phyloP scores from a whole-genome alignment of 2,797 vertebrate species.

The Acanthornis magna region DNA sequence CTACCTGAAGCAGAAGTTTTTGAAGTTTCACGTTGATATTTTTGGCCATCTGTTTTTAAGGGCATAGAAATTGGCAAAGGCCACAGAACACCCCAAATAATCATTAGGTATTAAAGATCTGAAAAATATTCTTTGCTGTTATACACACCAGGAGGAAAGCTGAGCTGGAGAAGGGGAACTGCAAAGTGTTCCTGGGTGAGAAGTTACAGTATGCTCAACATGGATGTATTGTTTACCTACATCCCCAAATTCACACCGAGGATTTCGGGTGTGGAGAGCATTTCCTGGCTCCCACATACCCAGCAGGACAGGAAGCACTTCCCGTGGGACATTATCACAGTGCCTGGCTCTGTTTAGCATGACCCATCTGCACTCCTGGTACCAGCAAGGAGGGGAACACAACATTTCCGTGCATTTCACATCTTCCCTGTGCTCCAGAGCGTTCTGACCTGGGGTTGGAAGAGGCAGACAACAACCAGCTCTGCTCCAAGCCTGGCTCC shows the following conservation, averaged over 20 bases:
- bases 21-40: not conserved
- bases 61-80: not conserved
- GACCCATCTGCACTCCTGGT: not conserved
- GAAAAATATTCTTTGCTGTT: not conserved
- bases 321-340: not conserved
- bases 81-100: not conserved
- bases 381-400: not conserved
- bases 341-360: fast-evolving
- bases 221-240: not conserved
- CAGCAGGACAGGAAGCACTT: not conserved
- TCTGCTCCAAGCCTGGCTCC: not conserved
- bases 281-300: not conserved
- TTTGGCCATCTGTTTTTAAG: not conserved
- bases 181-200: not conserved
- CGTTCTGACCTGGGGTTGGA: fast-evolving
- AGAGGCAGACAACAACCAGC: not conserved
- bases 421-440: not conserved
- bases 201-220: fast-evolving
- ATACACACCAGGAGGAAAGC: not conserved
- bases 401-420: not conserved
- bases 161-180: not conserved
- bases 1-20: not conserved
- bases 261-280: not conserved
- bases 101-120: not conserved
- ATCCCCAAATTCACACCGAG: fast-evolving